Base-by-base conservation (phyloP, 2,888 invertebrate species). In the Caenorhabditis sp. region DNA sequence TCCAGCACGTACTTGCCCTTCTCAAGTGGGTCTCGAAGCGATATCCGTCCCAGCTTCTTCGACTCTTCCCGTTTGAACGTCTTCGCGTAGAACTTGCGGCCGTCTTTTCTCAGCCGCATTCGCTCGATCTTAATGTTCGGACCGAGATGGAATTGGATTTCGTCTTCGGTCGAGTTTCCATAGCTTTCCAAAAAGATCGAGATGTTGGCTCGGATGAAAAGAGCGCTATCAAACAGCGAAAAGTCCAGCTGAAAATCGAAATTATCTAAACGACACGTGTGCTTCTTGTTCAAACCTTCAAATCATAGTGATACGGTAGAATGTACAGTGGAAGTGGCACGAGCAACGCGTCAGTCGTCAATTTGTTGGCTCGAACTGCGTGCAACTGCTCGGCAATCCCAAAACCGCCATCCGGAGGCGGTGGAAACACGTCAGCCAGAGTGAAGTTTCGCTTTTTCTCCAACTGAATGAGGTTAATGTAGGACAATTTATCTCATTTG, bases 291-390 rank as follows among this genome's bases (percentile, higher is more conserved):
- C 71, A 22, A 22, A 87, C 87, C 74, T 80, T 61, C 2, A 87
- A 65, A 61, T 88, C 84, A 73, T 88, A 88, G 52, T 88, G 88
- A 24, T 80, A 68, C n/a, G 88, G 88, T 26, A 83, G 46, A 35
- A 86, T 80, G 35, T 82, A 81, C 3, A 78, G 73, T 8, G 87
- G 87, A 6, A 87, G 70, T n/a, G 84, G 85, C 6, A 85, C 79
- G 7, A 86, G 63, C 1, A 84, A 71, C 2, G 80, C 75, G 35
- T 82, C 80, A 17, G 68, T 79, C 0, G 50, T 50, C 26, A 73
- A 26, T 53, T 73, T 59, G 52, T 76, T 56, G 9, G 52, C 32
- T 35, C 75, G 32, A 35, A 70, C 59, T 9, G 68, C 62, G 58
- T 79, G 75, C 11, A 81, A 43, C 30, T 78, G 63, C 22, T 80